Conservation (phyloP, 2,797 vertebrate genomes). For the Mus spretus region DNA sequence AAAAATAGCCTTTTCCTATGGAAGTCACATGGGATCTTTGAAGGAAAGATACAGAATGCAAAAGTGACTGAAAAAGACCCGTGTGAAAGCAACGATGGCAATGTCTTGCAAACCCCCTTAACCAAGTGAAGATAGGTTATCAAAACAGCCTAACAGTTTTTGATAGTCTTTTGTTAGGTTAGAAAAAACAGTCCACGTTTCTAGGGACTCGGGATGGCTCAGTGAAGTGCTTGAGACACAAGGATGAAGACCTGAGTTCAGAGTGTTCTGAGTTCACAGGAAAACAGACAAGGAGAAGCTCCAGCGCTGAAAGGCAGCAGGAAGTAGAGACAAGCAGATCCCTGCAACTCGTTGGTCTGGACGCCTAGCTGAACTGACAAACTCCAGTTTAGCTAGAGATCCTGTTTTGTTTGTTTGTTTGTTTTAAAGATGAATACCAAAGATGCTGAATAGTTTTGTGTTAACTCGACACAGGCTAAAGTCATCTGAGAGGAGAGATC, state of each 20-base stretch:
- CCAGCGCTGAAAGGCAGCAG: not conserved
- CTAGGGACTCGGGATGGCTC: not conserved
- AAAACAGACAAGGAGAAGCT: too few species aligned
- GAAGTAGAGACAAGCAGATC: not conserved
- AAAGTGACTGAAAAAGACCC: slow-evolving; percentile 41
- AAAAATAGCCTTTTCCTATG: not conserved
- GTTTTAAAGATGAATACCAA: not conserved
- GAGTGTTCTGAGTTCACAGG: too few species aligned
- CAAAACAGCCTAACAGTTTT: slow-evolving; percentile 17
- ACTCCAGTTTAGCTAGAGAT: not conserved
- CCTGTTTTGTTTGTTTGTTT: not conserved
- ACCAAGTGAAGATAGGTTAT: not conserved
- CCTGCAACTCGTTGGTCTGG: not conserved
- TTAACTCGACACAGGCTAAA: not conserved
- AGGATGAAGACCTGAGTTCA: not conserved
- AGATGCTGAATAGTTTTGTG: not conserved
- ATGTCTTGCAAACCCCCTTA: not conserved
- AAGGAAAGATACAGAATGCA: slow-evolving; percentile 20
- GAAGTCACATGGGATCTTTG: not conserved
- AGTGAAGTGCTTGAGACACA: not conserved
- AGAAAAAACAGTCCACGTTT: not conserved
- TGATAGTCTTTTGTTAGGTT: not conserved
- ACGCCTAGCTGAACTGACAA: not conserved
- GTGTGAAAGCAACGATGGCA: not conserved
- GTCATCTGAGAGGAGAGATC: not conserved